These are phyloP conservation scores for Clytia hemisphaerica DNA, from an alignment of 30 jellyfish, hydroid and myxozoan genomes.

Conservation along the genomic window DNA sequence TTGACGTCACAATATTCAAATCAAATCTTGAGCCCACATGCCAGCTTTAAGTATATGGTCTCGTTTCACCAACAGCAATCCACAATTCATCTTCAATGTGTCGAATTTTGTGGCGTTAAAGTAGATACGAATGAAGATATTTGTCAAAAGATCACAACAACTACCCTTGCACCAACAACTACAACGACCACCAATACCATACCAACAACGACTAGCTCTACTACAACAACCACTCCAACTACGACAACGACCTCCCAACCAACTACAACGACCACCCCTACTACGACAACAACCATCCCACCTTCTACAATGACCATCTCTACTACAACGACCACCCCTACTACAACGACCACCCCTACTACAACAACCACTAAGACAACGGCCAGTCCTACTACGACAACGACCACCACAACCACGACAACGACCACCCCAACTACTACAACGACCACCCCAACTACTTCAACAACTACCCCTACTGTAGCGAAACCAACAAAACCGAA, in stretches of 20 bases:
- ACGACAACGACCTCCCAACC: too few species aligned
- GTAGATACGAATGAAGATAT: background rate
- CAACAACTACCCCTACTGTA: conserved; percentile 5
- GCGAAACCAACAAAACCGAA: too few species aligned
- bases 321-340: background rate
- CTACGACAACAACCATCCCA: conserved; percentile 17
- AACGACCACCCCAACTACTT: conserved; percentile 7
- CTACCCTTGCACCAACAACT: too few species aligned
- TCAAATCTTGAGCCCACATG: background rate
- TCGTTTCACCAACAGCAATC: background rate
- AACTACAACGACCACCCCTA: conserved; percentile 1
- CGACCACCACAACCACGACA: background rate
- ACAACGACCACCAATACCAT: too few species aligned
- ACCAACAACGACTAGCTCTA: too few species aligned
- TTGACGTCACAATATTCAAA: background rate
- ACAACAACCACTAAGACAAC: conserved; percentile 14
- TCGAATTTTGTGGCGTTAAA: background rate
- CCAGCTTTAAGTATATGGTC: background rate
- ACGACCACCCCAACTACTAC: conserved; percentile 5
- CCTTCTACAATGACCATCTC: background rate
- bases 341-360: conserved; percentile 24
- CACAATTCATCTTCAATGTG: background rate
- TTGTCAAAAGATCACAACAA: background rate
- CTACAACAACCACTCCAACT: too few species aligned
- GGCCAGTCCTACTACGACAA: background rate